Evolutionary conservation across 2,797 vertebrate species (phyloP).

Genomic region (Betta splendens): DNA sequence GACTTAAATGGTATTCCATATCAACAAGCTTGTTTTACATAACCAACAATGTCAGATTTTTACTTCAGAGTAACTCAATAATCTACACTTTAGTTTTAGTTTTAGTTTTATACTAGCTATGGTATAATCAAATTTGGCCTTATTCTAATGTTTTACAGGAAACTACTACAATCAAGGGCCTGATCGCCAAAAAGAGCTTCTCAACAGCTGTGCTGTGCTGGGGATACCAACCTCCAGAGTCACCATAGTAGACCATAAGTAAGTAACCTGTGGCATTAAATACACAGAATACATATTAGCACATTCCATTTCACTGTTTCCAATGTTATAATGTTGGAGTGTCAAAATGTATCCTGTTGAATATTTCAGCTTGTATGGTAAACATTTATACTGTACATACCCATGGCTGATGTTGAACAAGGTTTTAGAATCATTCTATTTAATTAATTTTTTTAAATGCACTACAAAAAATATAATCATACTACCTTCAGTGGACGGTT

Average conservation of each 20-base stretch:
- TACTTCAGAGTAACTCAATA: neutral
- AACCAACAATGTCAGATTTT: neutral
- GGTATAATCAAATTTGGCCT: slow-evolving; percentile 12
- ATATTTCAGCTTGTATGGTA: slow-evolving; percentile 10
- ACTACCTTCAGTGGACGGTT: slow-evolving; percentile 1
- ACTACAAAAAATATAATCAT: neutral
- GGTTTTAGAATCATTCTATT: slow-evolving; percentile 1
- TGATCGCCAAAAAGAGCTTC: slow-evolving; percentile 89
- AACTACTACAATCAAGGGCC: slow-evolving; percentile 93
- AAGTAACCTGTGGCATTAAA: slow-evolving; percentile 59
- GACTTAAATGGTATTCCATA: neutral
- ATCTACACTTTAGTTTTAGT: neutral
- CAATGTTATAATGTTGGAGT: neutral
- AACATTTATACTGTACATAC: neutral
- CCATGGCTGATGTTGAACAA: neutral
- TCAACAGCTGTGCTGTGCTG: slow-evolving; percentile 88
- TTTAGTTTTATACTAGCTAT: neutral
- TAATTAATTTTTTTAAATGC: neutral
- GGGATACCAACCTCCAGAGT: slow-evolving; percentile 87
- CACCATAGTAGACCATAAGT: slow-evolving; percentile 89
- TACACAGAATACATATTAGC: neutral
- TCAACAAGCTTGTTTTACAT: neutral
- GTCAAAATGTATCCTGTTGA: neutral
- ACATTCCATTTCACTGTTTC: neutral
- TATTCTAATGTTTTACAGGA: slow-evolving; percentile 81